These are phyloP conservation scores for Eupithecia inturbata DNA, from an alignment of 2,888 invertebrate species.

Conservation along the genomic window DNA sequence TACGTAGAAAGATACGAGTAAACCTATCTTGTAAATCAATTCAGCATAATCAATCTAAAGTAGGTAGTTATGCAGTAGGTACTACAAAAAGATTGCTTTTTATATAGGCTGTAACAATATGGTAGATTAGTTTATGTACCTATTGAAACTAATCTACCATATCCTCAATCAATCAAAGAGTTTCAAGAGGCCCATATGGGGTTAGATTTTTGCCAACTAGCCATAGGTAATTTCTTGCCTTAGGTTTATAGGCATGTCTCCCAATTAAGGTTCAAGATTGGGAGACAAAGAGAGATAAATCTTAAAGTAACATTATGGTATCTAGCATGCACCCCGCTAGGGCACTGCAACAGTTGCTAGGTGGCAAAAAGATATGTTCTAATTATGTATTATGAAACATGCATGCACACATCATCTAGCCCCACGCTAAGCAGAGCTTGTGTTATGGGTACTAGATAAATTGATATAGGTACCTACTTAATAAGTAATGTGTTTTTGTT, in stretches of 20 bases:
- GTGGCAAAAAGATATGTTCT: too few species aligned
- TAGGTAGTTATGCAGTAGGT: neutral
- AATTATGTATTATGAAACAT: too few species aligned
- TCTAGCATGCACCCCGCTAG: too few species aligned
- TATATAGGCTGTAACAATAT: neutral
- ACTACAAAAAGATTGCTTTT: neutral
- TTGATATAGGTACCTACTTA: neutral
- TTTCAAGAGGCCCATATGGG: neutral
- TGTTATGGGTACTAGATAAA: neutral
- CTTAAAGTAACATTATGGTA: too few species aligned
- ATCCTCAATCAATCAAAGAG: too few species aligned
- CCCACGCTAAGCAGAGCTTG: neutral
- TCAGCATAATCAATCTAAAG: neutral
- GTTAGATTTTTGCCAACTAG: neutral
- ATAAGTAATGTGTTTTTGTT: conserved; percentile 32
- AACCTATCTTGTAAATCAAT: neutral
- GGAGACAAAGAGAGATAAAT: too few species aligned
- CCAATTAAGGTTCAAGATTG: too few species aligned
- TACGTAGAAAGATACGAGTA: neutral
- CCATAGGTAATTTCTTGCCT: neutral
- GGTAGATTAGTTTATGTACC: neutral
- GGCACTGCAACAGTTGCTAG: too few species aligned
- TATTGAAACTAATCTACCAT: too few species aligned
- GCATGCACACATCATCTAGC: neutral
- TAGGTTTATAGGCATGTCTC: too few species aligned